Base-by-base conservation (phyloP, 2,113 vertebrate genomes). In the Anoura caudifer region DNA sequence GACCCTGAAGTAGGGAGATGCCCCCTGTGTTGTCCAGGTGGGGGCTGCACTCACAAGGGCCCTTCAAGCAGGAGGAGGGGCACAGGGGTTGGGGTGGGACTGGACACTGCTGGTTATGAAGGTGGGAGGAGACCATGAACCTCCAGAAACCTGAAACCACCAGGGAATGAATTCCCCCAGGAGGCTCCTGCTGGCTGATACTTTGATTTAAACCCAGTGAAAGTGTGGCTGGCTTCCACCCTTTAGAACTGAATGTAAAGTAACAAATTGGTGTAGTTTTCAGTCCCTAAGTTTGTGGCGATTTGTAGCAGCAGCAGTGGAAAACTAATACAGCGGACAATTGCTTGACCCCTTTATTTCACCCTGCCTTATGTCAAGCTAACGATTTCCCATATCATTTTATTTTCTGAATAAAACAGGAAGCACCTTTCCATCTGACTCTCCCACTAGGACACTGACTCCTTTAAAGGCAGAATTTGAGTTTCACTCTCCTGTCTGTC, bases 301-400 rank as follows among this genome's bases (percentile, higher is more conserved):
- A 26, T 41, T 31, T 54, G 45, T 15, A 16, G 4, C 24, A 2
- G 22, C 16, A 8, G 22, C 24, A 22, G 33, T 14, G 28, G 33
- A 16, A 70, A 38, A 47, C 4, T 16, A 31, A 54, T 1, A 3
- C 24, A 17, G 38, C 10, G 2, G 50, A 38, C 70, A 52, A 14
- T 8, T 41, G 8, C 33, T 4, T 14, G 2, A 6, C 26, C 50
- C 52, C 6, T 87, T 69, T 80, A 33, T 8, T 8, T 41, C 14
- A 4, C 4, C 33, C 36, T 22, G 11, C 24, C 31, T 19, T 22
- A 12, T 1, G 2, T 3, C 17, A 15, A 15, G 13, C 73, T 28
- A n/a, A 6, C 16, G 2, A 6, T 4, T 11, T 22, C 61, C 12
- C 14, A 3, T 3, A 13, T 1, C 50, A 9, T 9, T 43, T n/a